Conservation (phyloP, 2,888 invertebrate genomes). For the Scaeva pyrastri region DNA sequence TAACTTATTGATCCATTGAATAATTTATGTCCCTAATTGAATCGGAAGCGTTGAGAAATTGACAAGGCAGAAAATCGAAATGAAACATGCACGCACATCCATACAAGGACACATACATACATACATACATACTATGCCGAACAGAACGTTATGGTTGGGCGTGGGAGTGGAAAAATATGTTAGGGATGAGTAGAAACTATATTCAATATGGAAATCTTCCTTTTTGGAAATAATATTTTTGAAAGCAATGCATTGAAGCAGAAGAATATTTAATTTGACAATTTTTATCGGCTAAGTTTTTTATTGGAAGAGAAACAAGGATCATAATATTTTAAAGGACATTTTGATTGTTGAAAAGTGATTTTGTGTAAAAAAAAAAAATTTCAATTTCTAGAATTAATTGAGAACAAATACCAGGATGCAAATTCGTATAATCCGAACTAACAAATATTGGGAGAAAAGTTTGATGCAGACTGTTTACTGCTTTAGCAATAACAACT, state of each 20-base stretch:
- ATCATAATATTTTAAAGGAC: too few species aligned
- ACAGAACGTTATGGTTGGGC: background rate
- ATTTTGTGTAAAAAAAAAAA: too few species aligned
- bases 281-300: too few species aligned
- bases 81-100: constrained; percentile 55
- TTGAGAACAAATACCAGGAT: too few species aligned
- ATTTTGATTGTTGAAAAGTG: too few species aligned
- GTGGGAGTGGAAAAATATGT: background rate
- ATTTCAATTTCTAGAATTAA: too few species aligned
- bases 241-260: background rate
- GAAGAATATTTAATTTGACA: background rate
- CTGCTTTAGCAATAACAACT: too few species aligned
- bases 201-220: background rate
- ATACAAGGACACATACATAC: constrained; percentile 17
- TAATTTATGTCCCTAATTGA: constrained; percentile 72
- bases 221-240: background rate
- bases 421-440: too few species aligned
- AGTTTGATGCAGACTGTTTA: too few species aligned
- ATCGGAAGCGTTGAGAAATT: constrained; percentile 75
- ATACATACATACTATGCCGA: background rate
- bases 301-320: too few species aligned
- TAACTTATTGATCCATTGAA: constrained; percentile 75
- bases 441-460: too few species aligned
- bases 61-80: constrained; percentile 75
- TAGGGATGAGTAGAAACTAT: background rate